Conservation (phyloP, 2,113 vertebrate species). For the Xiphias gladius region DNA sequence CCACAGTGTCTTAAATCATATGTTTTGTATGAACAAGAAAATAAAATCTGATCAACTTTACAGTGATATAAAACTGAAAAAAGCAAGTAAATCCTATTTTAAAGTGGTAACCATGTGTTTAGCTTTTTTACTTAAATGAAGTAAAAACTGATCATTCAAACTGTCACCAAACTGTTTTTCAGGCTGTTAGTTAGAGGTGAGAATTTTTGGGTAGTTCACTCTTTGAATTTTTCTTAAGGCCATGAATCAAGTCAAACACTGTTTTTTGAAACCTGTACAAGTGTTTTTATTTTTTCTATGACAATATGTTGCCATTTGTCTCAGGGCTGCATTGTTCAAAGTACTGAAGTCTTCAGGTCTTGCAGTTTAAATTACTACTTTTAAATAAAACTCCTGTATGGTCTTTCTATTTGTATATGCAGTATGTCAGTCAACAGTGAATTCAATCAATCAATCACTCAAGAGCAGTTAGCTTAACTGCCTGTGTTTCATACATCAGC, state of each 20-base stretch:
- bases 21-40: background rate
- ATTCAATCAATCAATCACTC: background rate
- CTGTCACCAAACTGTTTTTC: background rate
- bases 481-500: background rate
- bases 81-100: too few relatives aligned
- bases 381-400: background rate
- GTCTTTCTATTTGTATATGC: background rate
- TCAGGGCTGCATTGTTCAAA: too few relatives aligned
- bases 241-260: too few relatives aligned
- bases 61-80: too few relatives aligned
- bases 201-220: background rate
- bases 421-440: background rate
- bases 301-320: too few relatives aligned
- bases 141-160: background rate
- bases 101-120: too few relatives aligned
- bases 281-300: background rate
- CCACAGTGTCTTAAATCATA: background rate
- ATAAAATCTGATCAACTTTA: too few relatives aligned
- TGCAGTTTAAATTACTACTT: background rate
- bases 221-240: too few relatives aligned
- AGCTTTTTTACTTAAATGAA: background rate
- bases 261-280: too few relatives aligned
- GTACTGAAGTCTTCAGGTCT: too few relatives aligned
- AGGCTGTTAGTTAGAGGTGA: background rate
- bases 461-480: constrained; percentile 18